phyloP scores from a whole-genome alignment of 2,797 vertebrate genomes.

The Pogonophryne albipinna region DNA sequence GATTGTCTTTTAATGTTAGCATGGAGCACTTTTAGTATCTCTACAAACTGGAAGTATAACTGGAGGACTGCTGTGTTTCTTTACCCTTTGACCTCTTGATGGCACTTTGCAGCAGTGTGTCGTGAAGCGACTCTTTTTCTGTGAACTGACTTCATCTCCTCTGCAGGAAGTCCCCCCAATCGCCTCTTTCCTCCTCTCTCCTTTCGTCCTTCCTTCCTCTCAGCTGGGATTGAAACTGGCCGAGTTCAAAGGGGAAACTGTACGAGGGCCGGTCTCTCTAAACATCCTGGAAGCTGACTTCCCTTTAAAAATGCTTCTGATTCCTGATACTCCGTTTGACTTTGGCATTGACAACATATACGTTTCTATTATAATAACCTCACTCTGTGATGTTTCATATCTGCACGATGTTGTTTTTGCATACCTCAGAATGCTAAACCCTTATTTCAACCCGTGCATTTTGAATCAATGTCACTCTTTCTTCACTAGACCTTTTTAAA shows the following conservation, averaged over 20 bases:
- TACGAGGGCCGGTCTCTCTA: constrained; percentile 22
- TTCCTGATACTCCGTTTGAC: neutral
- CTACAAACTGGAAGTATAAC: neutral
- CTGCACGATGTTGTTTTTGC: neutral
- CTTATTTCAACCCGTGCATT: neutral
- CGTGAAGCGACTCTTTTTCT: neutral
- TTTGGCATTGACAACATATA: neutral
- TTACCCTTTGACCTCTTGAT: constrained; percentile 37
- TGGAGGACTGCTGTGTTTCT: constrained; percentile 1
- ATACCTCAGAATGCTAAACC: neutral
- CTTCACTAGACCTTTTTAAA: neutral
- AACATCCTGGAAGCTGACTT: constrained; percentile 60
- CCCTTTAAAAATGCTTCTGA: constrained; percentile 20
- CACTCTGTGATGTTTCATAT: neutral
- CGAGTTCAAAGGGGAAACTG: constrained; percentile 53
- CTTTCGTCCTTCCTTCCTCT: constrained; percentile 43
- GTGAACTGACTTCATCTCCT: constrained; percentile 34
- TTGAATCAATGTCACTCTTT: neutral
- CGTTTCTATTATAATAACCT: neutral
- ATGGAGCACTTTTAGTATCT: too few relatives aligned
- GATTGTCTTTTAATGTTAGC: too few relatives aligned
- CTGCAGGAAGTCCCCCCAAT: constrained; percentile 30
- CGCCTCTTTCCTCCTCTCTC: constrained; percentile 25
- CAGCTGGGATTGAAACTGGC: constrained; percentile 41
- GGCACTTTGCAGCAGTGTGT: constrained; percentile 1